These are phyloP conservation scores for Sinella curviseta DNA, from an alignment of 1,140 invertebrate species.

Conservation along the genomic window DNA sequence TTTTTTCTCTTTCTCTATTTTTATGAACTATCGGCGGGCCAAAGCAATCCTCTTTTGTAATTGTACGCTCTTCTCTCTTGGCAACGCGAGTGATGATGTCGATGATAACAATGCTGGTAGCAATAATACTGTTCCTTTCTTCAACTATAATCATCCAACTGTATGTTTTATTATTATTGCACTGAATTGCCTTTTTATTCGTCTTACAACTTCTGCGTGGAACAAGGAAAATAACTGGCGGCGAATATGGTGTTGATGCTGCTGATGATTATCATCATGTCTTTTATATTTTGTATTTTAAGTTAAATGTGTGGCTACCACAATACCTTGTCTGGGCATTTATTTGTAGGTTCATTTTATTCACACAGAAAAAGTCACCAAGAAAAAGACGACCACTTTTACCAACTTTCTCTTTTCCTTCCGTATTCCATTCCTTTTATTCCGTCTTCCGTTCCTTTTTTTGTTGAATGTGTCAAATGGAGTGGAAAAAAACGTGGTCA, in stretches of 20 bases:
- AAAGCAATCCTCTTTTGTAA: too few species aligned
- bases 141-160: background rate
- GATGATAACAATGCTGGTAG: background rate
- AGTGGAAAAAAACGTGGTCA: background rate
- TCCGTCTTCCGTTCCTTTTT: background rate
- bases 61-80: background rate
- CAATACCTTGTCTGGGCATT: too few species aligned
- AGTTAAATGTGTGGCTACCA: too few species aligned
- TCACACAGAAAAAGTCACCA: background rate
- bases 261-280: background rate
- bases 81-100: background rate
- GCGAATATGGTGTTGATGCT: background rate
- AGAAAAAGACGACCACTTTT: background rate
- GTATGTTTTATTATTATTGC: background rate
- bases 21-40: too few species aligned
- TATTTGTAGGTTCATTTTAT: too few species aligned
- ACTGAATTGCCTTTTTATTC: background rate
- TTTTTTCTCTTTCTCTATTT: background rate
- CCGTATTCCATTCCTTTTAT: background rate
- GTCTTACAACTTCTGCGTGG: background rate
- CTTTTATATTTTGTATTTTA: background rate
- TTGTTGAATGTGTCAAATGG: background rate
- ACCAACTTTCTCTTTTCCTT: background rate
- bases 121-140: background rate
- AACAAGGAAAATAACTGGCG: too few species aligned